Evolutionary conservation across 2,113 vertebrate species (phyloP), one percentile per base, ranked within the genome.

Genomic region (Gobius niger): DNA sequence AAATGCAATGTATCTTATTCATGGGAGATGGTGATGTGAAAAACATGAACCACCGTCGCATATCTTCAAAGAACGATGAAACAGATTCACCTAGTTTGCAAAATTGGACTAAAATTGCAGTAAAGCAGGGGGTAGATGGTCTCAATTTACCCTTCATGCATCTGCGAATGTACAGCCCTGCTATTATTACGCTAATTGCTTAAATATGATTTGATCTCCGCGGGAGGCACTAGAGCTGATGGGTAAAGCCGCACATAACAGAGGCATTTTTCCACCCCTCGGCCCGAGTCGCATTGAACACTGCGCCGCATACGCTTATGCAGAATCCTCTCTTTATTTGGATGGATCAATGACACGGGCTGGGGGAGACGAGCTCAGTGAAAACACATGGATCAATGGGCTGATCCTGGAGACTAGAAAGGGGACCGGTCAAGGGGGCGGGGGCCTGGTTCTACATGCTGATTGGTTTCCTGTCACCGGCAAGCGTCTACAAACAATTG

Each of bases 341-440:
- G 78, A 75, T 64, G 44, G 47, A 85, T 88, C 72, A 61, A 89
- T 89, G 54, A 65, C 57, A 67, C 53, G 18, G 6, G 74, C 77
- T 49, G 80, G 80, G 80, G 80, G 49, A 68, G 77, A 87, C 84
- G 82, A 16, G 73, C 83, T 88, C 69, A 63, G 81, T 79, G 82
- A 85, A 89, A 91, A 89, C 89, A 89, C 75, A 82, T 81, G 53
- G 79, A 91, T 91, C 88, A 84, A 89, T 89, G 81, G 64, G 75
- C 80, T 68, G 73, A 77, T 84, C 77, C 62, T 54, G 18, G 18
- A 54, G 24, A 54, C 1, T 54, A n/a, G 51, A 16, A 52, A 52
- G 9, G 24, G 9, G 24, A 10, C 4, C 10, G 52, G 12, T 5
- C 7, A 54, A 18, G n/a, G 18, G 16, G 52, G 52, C 18, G 52